These are phyloP conservation scores for Physella acuta DNA, from an alignment of 1,140 invertebrate genomes.

Conservation along the genomic window DNA sequence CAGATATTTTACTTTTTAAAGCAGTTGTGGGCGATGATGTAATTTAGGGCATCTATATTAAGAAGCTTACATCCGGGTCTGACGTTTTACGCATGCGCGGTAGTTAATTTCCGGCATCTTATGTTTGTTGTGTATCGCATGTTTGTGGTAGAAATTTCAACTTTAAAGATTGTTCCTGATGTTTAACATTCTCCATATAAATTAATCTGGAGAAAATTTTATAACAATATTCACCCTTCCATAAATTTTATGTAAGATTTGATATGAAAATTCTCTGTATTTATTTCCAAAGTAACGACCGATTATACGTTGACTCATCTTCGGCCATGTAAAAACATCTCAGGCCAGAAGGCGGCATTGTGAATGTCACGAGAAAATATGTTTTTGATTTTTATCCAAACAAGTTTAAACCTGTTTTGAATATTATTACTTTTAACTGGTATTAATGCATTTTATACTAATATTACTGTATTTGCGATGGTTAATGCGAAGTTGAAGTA, in stretches of 20 bases:
- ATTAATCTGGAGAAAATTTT: conserved; percentile 10
- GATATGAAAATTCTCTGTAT: background rate
- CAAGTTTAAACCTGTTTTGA: too few species aligned
- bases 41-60: conserved; percentile 32
- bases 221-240: background rate
- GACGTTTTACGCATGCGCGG: conserved; percentile 26
- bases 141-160: conserved; percentile 20
- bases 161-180: conserved; percentile 18
- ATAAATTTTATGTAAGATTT: conserved; percentile 5
- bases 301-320: background rate
- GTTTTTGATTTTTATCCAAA: too few species aligned
- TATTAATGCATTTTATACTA: too few species aligned
- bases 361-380: too few species aligned
- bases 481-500: too few species aligned
- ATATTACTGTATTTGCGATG: too few species aligned
- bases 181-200: conserved; percentile 14
- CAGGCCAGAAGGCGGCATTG: background rate
- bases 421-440: too few species aligned
- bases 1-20: too few species aligned
- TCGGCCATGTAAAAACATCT: background rate
- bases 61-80: conserved; percentile 30
- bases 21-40: too few species aligned
- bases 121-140: conserved; percentile 35
- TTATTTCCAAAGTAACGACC: background rate
- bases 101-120: conserved; percentile 31